Conservation (phyloP, 2,888 invertebrate species). For the Tipula confusa region DNA sequence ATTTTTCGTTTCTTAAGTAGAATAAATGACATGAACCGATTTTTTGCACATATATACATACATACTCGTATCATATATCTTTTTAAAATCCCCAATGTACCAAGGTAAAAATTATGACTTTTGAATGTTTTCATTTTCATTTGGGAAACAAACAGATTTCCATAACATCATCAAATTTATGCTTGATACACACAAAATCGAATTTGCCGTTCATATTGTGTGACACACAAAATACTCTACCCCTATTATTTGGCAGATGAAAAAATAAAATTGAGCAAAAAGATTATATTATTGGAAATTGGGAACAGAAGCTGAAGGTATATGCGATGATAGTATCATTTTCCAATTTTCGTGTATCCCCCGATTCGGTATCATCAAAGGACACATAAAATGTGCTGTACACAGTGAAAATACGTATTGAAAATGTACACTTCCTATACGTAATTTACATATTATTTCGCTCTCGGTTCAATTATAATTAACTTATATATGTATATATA, state of each 20-base stretch:
- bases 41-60: neutral
- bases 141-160: neutral
- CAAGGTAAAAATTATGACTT: neutral
- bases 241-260: neutral
- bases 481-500: neutral
- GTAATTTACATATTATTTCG: neutral
- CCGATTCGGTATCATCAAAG: neutral
- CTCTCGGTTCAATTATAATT: neutral
- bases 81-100: neutral
- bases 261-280: neutral
- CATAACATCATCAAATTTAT: slow-evolving; percentile 16
- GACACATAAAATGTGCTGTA: neutral
- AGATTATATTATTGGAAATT: neutral
- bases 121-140: neutral
- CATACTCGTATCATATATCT: neutral
- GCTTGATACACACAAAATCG: slow-evolving; percentile 9
- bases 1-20: neutral
- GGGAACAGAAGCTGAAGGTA: neutral
- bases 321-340: neutral
- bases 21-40: neutral
- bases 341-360: neutral
- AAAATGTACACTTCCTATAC: neutral
- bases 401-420: neutral
- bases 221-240: neutral
- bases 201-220: neutral